phyloP scores from a whole-genome alignment of 2,113 vertebrate genomes.

The Ancistrus triradiatus region DNA sequence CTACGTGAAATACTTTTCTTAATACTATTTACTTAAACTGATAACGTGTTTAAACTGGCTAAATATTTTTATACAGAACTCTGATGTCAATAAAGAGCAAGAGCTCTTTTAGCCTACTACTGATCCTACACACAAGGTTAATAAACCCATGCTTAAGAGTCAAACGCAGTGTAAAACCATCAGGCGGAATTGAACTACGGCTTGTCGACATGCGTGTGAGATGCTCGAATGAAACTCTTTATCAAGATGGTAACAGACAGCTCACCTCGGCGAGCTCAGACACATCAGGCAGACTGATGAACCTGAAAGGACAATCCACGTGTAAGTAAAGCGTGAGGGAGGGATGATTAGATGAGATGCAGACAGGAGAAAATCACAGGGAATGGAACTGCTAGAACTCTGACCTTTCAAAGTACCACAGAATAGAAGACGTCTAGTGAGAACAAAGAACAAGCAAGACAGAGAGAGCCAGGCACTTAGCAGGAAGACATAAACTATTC shows the following conservation, averaged over 20 bases:
- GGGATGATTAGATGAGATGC: conserved; percentile 10
- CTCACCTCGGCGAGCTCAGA: neutral
- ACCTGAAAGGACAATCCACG: conserved; percentile 10
- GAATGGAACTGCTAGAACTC: conserved; percentile 6
- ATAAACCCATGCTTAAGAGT: neutral
- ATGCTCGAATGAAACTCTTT: neutral
- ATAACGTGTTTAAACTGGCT: no score
- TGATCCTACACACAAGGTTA: neutral
- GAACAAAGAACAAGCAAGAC: neutral
- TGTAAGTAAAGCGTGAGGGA: neutral
- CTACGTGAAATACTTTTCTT: no score
- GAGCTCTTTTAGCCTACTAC: no score
- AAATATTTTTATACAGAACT: no score
- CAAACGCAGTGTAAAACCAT: conserved; percentile 2
- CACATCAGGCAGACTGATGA: conserved; percentile 9
- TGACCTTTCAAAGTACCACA: conserved; percentile 13
- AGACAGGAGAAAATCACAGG: conserved; percentile 7
- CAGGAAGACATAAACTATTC: conserved; percentile 22
- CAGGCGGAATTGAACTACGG: neutral
- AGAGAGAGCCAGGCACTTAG: neutral
- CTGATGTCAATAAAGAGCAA: no score
- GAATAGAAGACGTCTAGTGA: conserved; percentile 2
- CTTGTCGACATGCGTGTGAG: conserved; percentile 1
- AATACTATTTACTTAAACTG: no score
- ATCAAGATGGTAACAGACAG: neutral